Evolutionary conservation across 2,888 invertebrate genomes (phyloP).

Genomic region (Galerucella nymphaeae): DNA sequence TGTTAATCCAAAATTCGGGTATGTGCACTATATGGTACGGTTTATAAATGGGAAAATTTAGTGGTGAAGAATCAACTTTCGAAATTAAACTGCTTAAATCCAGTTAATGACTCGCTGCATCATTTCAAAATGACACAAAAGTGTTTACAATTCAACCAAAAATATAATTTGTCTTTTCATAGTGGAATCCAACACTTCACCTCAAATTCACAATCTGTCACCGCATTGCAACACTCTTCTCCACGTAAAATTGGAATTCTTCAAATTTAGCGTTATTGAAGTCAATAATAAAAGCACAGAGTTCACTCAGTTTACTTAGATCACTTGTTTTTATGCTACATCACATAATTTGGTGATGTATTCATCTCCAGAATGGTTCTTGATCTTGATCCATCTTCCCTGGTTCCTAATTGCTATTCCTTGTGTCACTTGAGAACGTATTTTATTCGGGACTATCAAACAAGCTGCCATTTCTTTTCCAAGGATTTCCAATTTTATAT

Average conservation of each 20-base stretch:
- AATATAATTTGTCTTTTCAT: constrained; percentile 62
- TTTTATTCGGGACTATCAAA: too few species aligned
- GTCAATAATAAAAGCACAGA: constrained; percentile 51
- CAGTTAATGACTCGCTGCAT: not conserved
- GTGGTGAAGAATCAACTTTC: too few species aligned
- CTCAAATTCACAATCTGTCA: constrained; percentile 64
- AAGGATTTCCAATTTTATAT: not conserved
- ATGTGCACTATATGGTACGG: too few species aligned
- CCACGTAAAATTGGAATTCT: too few species aligned
- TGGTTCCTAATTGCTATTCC: too few species aligned
- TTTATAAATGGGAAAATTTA: too few species aligned
- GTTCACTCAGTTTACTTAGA: constrained; percentile 44
- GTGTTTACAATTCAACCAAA: constrained; percentile 2
- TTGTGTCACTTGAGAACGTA: too few species aligned
- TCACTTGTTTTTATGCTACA: constrained; percentile 36
- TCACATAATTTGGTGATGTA: constrained; percentile 40
- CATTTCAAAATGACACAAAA: not conserved
- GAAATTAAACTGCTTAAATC: too few species aligned
- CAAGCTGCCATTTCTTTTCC: too few species aligned
- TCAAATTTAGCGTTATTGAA: constrained; percentile 57
- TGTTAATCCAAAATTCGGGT: too few species aligned
- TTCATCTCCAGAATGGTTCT: constrained; percentile 30
- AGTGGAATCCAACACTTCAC: constrained; percentile 63
- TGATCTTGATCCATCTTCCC: not conserved
- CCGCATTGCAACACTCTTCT: constrained; percentile 63